Evolutionary conservation across 1,140 invertebrate species (phyloP).

Genomic region (Amphibalanus amphitrite): DNA sequence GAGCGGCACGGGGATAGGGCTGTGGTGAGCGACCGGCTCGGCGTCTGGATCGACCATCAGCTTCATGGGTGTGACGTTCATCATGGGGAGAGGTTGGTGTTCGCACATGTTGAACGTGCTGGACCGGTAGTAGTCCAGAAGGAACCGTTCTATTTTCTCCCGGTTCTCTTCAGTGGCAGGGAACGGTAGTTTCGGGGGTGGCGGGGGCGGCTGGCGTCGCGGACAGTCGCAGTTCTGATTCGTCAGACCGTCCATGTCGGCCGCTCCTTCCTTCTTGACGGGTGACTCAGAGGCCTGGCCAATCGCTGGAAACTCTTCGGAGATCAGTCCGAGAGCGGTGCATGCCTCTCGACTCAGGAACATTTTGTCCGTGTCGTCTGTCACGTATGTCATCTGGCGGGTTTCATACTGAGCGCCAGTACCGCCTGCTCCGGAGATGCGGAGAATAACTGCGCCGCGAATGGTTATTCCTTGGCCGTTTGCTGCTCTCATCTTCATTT

Average conservation of each 20-base stretch:
- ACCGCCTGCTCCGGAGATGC: neutral
- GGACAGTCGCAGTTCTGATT: neutral
- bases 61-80: neutral
- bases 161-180: neutral
- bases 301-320: neutral
- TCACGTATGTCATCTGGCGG: neutral
- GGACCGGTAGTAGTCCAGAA: neutral
- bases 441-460: too few species aligned
- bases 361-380: neutral
- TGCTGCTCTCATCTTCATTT: neutral
- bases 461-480: neutral
- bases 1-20: neutral
- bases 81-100: neutral
- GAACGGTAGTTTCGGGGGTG: neutral
- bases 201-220: neutral
- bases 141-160: neutral
- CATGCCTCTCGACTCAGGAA: neutral
- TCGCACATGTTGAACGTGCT: slow-evolving; percentile 4
- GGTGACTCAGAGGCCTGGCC: too few species aligned
- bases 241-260: neutral
- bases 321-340: neutral
- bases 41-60: neutral
- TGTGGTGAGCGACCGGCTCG: neutral
- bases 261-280: neutral
- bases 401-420: neutral